phyloP scores from a whole-genome alignment of 2,113 vertebrate species.

The Entomyzon cyanotis region DNA sequence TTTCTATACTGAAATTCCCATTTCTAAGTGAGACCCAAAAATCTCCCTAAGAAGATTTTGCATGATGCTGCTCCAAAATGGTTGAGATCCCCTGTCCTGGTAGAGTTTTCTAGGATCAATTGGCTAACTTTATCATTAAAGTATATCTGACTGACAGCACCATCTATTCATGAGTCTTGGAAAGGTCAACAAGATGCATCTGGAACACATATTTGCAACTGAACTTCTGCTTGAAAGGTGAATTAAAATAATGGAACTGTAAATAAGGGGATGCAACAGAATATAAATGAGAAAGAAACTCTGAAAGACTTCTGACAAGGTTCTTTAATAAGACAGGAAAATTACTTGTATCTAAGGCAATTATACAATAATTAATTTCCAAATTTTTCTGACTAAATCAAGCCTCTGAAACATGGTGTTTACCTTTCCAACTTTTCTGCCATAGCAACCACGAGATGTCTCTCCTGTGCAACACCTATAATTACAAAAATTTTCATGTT shows the following conservation, averaged over 20 bases:
- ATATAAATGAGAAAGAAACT: conserved; percentile 13
- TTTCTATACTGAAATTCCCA: not conserved
- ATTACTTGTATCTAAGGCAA: not conserved
- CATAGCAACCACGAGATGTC: not conserved
- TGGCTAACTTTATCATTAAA: not conserved
- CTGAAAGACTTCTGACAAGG: not conserved
- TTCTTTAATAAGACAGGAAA: not conserved
- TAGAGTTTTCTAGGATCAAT: not conserved
- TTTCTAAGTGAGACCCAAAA: not conserved
- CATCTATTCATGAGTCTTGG: not conserved
- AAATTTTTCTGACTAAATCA: not conserved
- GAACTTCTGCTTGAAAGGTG: conserved; percentile 37
- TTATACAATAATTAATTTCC: not conserved
- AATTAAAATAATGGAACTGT: conserved; percentile 38
- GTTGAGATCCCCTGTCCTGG: not conserved
- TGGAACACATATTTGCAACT: not conserved
- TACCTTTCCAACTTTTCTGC: not conserved
- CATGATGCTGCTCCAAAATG: not conserved
- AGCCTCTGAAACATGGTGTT: not conserved
- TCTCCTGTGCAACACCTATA: not conserved
- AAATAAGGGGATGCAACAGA: conserved; percentile 3
- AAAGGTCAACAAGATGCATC: conserved; percentile 31
- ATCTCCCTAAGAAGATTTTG: not conserved
- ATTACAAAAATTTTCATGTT: not conserved
- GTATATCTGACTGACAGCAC: conserved; percentile 17